Evolutionary conservation across 2,797 vertebrate species (phyloP).

Genomic region (Chiroxiphia lanceolata): DNA sequence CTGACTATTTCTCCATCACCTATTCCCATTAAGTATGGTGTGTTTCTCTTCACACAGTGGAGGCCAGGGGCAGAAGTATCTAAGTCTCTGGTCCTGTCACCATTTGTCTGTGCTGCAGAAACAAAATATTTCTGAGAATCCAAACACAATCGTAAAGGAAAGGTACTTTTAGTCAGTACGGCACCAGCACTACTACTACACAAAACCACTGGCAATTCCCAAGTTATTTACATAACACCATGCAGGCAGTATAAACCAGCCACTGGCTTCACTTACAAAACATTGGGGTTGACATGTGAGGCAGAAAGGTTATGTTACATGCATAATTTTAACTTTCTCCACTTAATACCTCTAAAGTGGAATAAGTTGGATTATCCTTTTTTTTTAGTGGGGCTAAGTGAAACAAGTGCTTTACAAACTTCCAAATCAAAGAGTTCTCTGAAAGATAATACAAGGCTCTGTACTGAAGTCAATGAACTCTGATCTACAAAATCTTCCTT

Average conservation of each 20-base stretch:
- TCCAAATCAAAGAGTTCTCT: neutral
- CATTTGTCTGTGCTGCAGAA: neutral
- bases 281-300: accelerated
- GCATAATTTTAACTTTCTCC: neutral
- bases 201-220: neutral
- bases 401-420: neutral
- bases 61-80: accelerated
- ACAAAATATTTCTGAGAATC: neutral
- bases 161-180: neutral
- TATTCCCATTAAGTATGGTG: neutral
- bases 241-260: neutral
- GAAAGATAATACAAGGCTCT: neutral
- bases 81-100: neutral
- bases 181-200: neutral
- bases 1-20: neutral
- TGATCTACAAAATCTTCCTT: neutral
- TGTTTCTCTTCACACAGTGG: neutral
- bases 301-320: neutral
- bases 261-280: neutral
- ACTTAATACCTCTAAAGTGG: neutral
- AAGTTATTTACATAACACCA: neutral
- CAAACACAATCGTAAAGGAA: neutral
- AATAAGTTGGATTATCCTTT: neutral
- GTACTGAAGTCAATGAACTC: neutral
- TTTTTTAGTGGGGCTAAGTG: neutral